phyloP scores from a whole-genome alignment of 1,140 invertebrate species.

The Polypedilum vanderplanki region DNA sequence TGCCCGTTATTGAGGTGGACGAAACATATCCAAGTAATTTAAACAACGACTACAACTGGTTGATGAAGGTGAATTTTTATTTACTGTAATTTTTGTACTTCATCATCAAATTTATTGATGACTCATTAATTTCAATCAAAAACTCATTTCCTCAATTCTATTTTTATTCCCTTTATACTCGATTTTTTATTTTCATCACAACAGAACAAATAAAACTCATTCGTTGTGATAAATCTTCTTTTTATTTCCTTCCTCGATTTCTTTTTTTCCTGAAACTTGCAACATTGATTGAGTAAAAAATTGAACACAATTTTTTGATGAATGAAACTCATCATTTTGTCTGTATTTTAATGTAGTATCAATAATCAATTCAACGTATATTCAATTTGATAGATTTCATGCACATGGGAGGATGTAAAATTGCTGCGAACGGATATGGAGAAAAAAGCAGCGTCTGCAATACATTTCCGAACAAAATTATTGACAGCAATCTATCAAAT shows the following conservation, averaged over 20 bases:
- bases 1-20: conserved; percentile 94
- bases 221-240: too few relatives aligned
- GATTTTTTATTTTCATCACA: not conserved
- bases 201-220: not conserved
- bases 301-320: too few relatives aligned
- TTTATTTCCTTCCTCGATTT: too few relatives aligned
- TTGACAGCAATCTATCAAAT: conserved; percentile 85
- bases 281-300: too few relatives aligned
- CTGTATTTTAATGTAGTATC: not conserved
- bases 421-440: conserved; percentile 85
- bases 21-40: conserved; percentile 91
- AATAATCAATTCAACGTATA: not conserved
- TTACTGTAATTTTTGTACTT: not conserved
- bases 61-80: conserved; percentile 60
- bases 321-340: too few relatives aligned
- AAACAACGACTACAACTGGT: conserved; percentile 91
- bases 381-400: conserved; percentile 53
- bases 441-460: conserved; percentile 55
- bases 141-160: not conserved
- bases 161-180: not conserved
- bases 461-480: conserved; percentile 82
- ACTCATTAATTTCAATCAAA: conserved; percentile 7
- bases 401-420: conserved; percentile 88
- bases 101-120: not conserved
- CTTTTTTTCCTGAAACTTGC: too few relatives aligned